A percentile compares a stretch with the other conserved stretches of the same genome.
phyloP scores from a whole-genome alignment of 35 echinoderm and acorn worm species.

The Ophiothrix spiculata region DNA sequence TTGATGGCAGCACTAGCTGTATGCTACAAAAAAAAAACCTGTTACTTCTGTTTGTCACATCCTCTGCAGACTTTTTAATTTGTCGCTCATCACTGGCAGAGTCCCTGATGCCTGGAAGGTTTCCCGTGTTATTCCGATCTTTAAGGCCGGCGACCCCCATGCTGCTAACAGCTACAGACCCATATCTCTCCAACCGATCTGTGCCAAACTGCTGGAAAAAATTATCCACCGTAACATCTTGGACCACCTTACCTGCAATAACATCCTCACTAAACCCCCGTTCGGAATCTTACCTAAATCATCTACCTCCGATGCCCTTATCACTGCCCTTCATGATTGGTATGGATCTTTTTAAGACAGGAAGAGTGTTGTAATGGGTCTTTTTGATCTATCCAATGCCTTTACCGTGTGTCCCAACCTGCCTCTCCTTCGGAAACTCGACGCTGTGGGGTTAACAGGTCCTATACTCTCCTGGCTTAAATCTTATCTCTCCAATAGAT shows the following conservation, averaged over 20 bases:
- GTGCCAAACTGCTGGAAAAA: not conserved
- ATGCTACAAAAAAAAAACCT: not conserved
- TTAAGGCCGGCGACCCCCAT: not conserved
- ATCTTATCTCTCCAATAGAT: not conserved
- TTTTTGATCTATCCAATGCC: not conserved
- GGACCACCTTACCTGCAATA: too few relatives aligned
- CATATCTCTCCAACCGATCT: not conserved
- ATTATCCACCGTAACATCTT: not conserved
- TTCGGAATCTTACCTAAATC: not conserved
- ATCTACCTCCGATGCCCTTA: not conserved
- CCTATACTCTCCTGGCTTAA: not conserved
- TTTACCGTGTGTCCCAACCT: not conserved
- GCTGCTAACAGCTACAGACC: not conserved
- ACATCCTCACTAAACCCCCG: not conserved
- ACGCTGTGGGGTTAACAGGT: not conserved
- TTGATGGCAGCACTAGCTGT: not conserved
- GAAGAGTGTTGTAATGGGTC: not conserved
- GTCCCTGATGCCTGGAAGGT: not conserved
- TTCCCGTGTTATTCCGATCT: not conserved
- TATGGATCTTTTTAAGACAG: not conserved
- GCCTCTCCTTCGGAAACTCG: not conserved
- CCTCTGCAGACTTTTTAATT: not conserved
- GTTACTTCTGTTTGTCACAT: not conserved
- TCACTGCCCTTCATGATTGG: not conserved
- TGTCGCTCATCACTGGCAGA: not conserved